Conservation (phyloP, 2,888 invertebrate species). For the Dolomedes plantarius region DNA sequence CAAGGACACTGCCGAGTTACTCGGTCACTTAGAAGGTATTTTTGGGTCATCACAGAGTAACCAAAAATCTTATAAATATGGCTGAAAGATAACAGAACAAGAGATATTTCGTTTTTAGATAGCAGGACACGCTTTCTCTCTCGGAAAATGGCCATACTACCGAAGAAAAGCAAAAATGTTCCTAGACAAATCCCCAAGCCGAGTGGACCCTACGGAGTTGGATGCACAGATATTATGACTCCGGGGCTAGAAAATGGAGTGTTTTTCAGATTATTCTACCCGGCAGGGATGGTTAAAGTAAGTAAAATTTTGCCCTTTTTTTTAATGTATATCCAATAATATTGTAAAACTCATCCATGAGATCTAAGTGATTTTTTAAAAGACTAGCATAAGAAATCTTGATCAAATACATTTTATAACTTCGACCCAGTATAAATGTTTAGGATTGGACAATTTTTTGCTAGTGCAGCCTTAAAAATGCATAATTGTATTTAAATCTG, state of each 20-base stretch:
- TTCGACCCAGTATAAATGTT: no score
- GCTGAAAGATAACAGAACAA: neutral
- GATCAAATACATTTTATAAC: no score
- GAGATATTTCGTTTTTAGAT: conserved; percentile 15
- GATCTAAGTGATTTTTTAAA: no score
- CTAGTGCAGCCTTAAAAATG: no score
- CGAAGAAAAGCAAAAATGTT: conserved; percentile 35
- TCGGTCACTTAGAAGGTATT: conserved; percentile 32
- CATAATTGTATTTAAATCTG: no score
- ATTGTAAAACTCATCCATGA: no score
- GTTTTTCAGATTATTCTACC: conserved; percentile 64
- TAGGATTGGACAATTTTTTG: no score
- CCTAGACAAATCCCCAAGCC: conserved; percentile 71
- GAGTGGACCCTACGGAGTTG: conserved; percentile 72
- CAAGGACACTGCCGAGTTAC: conserved; percentile 48
- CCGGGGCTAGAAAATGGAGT: conserved; percentile 48
- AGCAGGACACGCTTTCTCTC: no score
- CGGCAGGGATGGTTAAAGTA: conserved; percentile 57
- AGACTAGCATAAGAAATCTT: no score
- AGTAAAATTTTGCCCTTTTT: conserved; percentile 24
- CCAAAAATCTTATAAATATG: conserved; percentile 57
- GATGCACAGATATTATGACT: conserved; percentile 73
- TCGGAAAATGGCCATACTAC: neutral
- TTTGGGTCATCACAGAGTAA: conserved; percentile 40
- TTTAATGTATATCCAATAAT: no score